Conservation (phyloP, 2,113 vertebrate genomes). For the Pycnonotus jocosus region DNA sequence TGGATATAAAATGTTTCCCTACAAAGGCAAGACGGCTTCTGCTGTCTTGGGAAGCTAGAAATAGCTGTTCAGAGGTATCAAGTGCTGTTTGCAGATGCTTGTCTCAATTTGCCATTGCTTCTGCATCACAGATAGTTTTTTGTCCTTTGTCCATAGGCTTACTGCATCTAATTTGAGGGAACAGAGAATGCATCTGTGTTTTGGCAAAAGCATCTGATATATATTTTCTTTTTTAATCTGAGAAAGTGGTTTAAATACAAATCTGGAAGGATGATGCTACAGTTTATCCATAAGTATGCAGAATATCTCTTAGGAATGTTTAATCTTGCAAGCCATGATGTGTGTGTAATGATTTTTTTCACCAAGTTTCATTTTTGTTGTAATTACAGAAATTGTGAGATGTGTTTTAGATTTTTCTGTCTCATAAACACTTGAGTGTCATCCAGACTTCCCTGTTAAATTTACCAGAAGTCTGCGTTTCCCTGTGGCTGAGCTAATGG, state of each 20-base stretch:
- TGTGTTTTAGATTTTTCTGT: neutral
- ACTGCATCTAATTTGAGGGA: neutral
- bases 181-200: neutral
- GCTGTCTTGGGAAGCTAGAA: neutral
- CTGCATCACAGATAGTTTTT: neutral
- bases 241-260: neutral
- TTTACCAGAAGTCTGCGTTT: neutral
- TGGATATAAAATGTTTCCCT: neutral
- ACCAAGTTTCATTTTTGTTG: neutral
- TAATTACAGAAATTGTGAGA: neutral
- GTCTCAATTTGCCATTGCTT: neutral
- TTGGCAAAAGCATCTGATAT: neutral
- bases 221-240: neutral
- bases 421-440: neutral
- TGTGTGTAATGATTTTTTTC: neutral
- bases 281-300: neutral
- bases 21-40: neutral
- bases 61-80: neutral
- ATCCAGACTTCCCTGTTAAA: neutral
- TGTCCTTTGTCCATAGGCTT: neutral
- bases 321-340: neutral
- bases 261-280: neutral
- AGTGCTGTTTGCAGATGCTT: neutral
- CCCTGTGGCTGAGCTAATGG: neutral
- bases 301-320: neutral